Conservation (phyloP, 1,140 invertebrate genomes). For the Phthorimaea operculella region DNA sequence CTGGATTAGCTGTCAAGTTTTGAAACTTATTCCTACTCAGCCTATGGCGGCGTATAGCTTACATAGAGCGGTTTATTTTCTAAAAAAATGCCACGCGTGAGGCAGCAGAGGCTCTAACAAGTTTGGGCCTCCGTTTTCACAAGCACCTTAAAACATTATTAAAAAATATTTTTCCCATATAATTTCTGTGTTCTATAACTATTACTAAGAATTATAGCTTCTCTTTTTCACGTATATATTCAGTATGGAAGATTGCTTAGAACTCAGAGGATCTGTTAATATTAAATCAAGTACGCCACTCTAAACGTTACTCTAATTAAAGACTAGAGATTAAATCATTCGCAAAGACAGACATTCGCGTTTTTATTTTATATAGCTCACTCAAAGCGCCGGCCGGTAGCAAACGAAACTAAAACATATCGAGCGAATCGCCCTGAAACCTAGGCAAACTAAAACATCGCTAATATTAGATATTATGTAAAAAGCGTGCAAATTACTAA, state of each 20-base stretch:
- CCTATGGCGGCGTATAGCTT: too few species aligned
- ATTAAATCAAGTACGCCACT: conserved; percentile 25
- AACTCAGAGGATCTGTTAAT: conserved; percentile 32
- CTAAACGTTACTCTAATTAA: conserved; percentile 31
- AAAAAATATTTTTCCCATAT: conserved; percentile 26
- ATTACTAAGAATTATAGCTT: conserved; percentile 50
- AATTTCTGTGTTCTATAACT: conserved; percentile 28
- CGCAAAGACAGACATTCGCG: conserved; percentile 41
- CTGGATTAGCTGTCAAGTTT: too few species aligned
- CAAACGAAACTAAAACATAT: conserved; percentile 29
- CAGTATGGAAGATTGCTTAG: conserved; percentile 52
- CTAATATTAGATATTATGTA: background rate
- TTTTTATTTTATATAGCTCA: conserved; percentile 34
- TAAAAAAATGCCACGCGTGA: too few species aligned
- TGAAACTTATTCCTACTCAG: too few species aligned
- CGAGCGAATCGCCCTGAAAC: conserved; percentile 25
- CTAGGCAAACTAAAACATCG: conserved; percentile 27
- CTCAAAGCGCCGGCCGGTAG: conserved; percentile 28
- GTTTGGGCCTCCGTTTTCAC: conserved; percentile 39
- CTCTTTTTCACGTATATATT: conserved; percentile 38
- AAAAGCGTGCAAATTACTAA: too few species aligned
- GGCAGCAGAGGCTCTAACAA: background rate
- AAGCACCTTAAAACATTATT: conserved; percentile 51
- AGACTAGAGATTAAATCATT: conserved; percentile 60
- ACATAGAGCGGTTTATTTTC: too few species aligned